Percentiles rank a stretch among this genome's conserved stretches.
Conservation (phyloP, 2,113 vertebrate species). For the Vicugna pacos region DNA sequence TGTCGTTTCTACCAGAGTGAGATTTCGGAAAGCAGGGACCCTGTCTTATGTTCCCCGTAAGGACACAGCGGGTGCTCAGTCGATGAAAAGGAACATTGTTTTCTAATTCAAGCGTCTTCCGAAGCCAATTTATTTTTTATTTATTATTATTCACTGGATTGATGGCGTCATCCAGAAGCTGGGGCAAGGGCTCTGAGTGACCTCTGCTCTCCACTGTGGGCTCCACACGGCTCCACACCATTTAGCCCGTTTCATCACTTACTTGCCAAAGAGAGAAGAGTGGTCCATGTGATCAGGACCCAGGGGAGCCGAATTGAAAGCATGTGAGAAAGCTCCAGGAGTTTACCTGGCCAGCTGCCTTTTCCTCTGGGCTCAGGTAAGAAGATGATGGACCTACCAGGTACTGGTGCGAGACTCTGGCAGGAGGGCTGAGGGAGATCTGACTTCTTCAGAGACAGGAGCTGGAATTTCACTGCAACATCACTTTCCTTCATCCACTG, state of each 20-base stretch:
- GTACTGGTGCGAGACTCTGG: not conserved
- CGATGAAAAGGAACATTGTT: not conserved
- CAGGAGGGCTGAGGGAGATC: rapidly evolving
- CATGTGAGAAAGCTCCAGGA: rapidly evolving
- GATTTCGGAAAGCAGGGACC: not conserved
- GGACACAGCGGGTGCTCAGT: not conserved
- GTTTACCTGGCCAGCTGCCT: not conserved
- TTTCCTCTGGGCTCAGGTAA: not conserved
- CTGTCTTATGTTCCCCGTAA: not conserved
- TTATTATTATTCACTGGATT: not conserved
- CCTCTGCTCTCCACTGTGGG: not conserved
- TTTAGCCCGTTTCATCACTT: no score
- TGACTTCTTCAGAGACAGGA: not conserved
- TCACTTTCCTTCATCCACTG: not conserved
- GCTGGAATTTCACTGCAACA: not conserved
- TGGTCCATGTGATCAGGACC: not conserved
- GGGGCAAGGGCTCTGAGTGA: not conserved
- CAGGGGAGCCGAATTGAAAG: not conserved
- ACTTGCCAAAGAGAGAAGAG: not conserved
- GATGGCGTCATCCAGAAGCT: not conserved
- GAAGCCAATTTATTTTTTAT: not conserved
- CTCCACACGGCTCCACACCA: not conserved
- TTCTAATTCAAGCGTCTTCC: not conserved
- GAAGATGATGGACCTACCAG: rapidly evolving
- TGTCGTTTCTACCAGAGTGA: not conserved